Conservation (phyloP, 2,113 vertebrate species). For the Psophia crepitans region DNA sequence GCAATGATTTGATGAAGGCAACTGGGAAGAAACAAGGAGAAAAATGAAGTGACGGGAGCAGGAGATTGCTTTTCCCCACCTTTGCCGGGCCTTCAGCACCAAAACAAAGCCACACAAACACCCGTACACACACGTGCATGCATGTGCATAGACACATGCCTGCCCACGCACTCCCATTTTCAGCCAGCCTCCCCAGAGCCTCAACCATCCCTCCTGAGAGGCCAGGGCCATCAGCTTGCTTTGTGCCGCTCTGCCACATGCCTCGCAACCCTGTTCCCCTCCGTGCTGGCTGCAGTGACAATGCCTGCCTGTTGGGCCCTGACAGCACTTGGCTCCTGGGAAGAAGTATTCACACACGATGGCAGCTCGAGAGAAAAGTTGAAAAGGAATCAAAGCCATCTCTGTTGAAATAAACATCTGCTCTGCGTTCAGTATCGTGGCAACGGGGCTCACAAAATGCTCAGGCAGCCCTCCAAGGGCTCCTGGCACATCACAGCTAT, state of each 20-base stretch:
- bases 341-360: constrained; percentile 27
- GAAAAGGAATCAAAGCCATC: constrained; percentile 54
- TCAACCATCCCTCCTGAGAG: not conserved
- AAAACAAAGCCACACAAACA: not conserved
- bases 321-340: not conserved
- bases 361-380: constrained; percentile 15
- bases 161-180: not conserved
- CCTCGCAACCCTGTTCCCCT: not conserved
- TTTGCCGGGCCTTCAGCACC: not conserved
- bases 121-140: fast-evolving
- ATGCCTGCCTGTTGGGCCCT: not conserved
- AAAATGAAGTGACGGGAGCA: not conserved
- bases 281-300: not conserved
- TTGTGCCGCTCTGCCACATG: not conserved
- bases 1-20: not conserved
- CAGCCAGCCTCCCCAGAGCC: not conserved
- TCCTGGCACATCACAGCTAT: constrained; percentile 45
- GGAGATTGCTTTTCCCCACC: not conserved
- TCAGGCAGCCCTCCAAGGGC: constrained; percentile 16
- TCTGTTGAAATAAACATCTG: constrained; percentile 67
- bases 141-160: not conserved
- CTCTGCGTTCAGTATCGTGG: constrained; percentile 31
- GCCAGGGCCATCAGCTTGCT: not conserved
- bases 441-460: constrained; percentile 41
- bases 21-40: not conserved